A percentile compares a stretch with the other conserved stretches of the same genome.
Evolutionary conservation across 1,140 invertebrate species (phyloP).

Genomic region (Drosophila repleta): DNA sequence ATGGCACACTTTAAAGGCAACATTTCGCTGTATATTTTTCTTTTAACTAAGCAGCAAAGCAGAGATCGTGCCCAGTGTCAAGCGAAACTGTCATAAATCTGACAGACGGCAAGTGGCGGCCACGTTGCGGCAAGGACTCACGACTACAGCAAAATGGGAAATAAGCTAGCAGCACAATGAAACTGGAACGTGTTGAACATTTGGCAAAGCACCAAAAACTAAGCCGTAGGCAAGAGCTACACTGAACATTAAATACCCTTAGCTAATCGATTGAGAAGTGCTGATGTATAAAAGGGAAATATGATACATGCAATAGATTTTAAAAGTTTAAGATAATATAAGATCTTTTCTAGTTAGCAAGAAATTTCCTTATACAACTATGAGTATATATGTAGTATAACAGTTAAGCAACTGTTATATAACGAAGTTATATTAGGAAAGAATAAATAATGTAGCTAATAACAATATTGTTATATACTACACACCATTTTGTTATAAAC

Average conservation of each 20-base stretch:
- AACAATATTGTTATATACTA: too few species aligned
- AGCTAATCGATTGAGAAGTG: background rate
- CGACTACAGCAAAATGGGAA: conserved; percentile 9
- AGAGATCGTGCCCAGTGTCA: conserved; percentile 38
- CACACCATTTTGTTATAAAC: too few species aligned
- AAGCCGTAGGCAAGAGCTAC: conserved; percentile 19
- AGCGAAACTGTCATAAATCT: conserved; percentile 65
- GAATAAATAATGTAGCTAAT: too few species aligned
- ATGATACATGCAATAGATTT: too few species aligned
- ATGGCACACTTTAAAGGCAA: conserved; percentile 2
- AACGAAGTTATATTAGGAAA: too few species aligned
- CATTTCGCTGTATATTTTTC: background rate
- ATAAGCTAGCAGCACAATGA: conserved; percentile 29
- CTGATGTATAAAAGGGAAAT: too few species aligned
- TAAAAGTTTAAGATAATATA: too few species aligned
- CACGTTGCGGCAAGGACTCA: conserved; percentile 28
- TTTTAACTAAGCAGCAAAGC: conserved; percentile 10
- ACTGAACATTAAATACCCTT: conserved; percentile 1
- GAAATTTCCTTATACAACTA: too few species aligned
- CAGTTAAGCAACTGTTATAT: too few species aligned
- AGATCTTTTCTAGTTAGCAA: too few species aligned
- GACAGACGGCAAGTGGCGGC: conserved; percentile 64
- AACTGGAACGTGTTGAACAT: conserved; percentile 67
- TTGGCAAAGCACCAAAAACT: conserved; percentile 57
- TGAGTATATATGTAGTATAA: too few species aligned